phyloP scores from a whole-genome alignment of 1,140 invertebrate species.

The Drosophila sucinea region DNA sequence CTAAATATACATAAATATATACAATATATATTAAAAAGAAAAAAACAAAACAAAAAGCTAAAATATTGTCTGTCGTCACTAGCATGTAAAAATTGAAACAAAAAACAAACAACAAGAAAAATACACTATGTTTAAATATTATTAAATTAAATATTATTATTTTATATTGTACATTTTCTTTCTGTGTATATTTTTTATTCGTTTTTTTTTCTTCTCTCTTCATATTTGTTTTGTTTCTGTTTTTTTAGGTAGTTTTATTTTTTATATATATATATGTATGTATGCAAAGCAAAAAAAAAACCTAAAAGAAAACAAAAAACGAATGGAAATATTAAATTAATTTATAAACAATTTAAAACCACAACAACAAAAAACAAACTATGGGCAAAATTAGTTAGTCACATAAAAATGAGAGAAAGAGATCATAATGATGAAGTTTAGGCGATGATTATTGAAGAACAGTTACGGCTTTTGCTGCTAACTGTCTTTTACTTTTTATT shows the following conservation, averaged over 20 bases:
- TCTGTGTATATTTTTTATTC: slow-evolving; percentile 5
- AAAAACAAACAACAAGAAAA: slow-evolving; percentile 34
- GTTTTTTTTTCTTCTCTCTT: slow-evolving; percentile 34
- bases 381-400: slow-evolving; percentile 66
- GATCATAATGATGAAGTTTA: slow-evolving; percentile 33
- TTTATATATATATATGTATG: slow-evolving; percentile 42
- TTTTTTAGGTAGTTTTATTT: slow-evolving; percentile 71
- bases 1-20: slow-evolving; percentile 5
- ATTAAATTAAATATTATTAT: slow-evolving; percentile 48
- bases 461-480: slow-evolving; percentile 61
- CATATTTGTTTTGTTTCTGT: slow-evolving; percentile 36
- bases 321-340: slow-evolving; percentile 63
- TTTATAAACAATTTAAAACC: slow-evolving; percentile 28
- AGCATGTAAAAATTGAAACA: slow-evolving; percentile 2
- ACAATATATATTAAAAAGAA: background rate
- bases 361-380: slow-evolving; percentile 37
- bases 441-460: slow-evolving; percentile 18
- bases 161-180: slow-evolving; percentile 43
- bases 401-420: slow-evolving; percentile 56
- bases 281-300: slow-evolving; percentile 63
- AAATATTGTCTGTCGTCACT: slow-evolving; percentile 12
- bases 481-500: slow-evolving; percentile 51
- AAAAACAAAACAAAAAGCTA: background rate
- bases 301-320: slow-evolving; percentile 33
- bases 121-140: slow-evolving; percentile 40